Base-by-base conservation (phyloP, 2,888 invertebrate genomes). In the Drosophila kambysellisi region DNA sequence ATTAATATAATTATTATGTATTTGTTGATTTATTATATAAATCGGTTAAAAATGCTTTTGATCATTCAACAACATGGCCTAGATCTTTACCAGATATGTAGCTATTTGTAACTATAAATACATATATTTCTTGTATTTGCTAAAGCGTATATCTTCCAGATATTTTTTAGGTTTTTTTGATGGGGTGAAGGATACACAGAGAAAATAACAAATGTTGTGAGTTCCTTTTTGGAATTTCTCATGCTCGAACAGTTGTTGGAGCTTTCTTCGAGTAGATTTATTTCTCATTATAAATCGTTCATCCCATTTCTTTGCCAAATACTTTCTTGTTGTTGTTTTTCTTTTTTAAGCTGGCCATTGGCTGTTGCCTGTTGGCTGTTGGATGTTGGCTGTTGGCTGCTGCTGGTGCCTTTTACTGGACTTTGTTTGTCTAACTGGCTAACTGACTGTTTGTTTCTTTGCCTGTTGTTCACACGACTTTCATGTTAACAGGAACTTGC, bases 401-500 rank as follows among this genome's bases (percentile, higher is more conserved):
- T 29, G 37, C 25, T 39, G 56, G 30, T 80, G 76, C 80, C 81
- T 78, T 78, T 77, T 79, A 77, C 77, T 64, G 73, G 78, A 76
- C 65, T 69, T 43, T 46, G 54, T 41, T 46, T 65, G 66, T 39
- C 64, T 52, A 63, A 56, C 62, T 54, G 63, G 76, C 30, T 25
- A 25, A 25, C 58, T 32, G 58, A 68, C 57, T 65, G 67, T 77
- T 68, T 77, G 63, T 74, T 77, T 65, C 61, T 75, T 60, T 52
- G 69, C 54, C 74, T 74, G 82, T 82, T 74, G 74, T 86, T 89
- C 86, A 86, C 86, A 86, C 86, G 86, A 86, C 86, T 86, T 86
- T 86, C 86, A 85, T 86, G 86, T 86, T 85, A 82, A 82, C 88
- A 54, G 37, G 37, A 86, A 89, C 90, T 85, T 73, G 83, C 76